Conservation (phyloP, 2,888 invertebrate genomes). For the Microdon myrmicae region DNA sequence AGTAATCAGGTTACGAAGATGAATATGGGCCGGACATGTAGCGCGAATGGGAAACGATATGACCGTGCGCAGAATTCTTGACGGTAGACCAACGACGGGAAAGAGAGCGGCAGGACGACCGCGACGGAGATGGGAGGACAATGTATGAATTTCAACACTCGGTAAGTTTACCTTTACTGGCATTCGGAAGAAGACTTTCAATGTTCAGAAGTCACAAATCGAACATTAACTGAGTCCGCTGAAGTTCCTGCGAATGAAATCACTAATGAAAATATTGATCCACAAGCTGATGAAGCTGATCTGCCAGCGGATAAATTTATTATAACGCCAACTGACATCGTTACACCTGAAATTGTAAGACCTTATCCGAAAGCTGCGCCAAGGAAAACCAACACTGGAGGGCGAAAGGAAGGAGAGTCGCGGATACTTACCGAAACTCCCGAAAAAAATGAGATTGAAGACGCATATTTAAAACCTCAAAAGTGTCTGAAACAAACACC, state of each 20-base stretch:
- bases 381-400: slow-evolving; percentile 2
- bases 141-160: no score
- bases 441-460: slow-evolving; percentile 19
- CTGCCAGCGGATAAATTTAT: slow-evolving; percentile 10
- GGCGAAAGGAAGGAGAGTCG: slow-evolving; percentile 10
- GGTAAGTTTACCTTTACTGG: no score
- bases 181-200: slow-evolving; percentile 35
- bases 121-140: no score
- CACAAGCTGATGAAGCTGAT: slow-evolving; percentile 8
- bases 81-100: no score
- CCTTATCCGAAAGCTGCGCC: slow-evolving; percentile 15
- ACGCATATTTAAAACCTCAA: slow-evolving; percentile 15
- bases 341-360: slow-evolving; percentile 17
- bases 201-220: slow-evolving; percentile 24
- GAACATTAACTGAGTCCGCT: no score
- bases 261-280: slow-evolving; percentile 1
- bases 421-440: slow-evolving; percentile 11
- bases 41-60: no score
- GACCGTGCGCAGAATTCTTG: no score
- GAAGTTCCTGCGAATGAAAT: slow-evolving; percentile 3
- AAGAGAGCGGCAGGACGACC: no score
- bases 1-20: no score
- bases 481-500: slow-evolving; percentile 15
- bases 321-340: slow-evolving; percentile 13
- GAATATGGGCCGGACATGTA: no score